Evolutionary conservation across 2,113 vertebrate genomes (phyloP), one percentile per base, ranked within the genome.

Genomic region (Oncorhynchus mykiss): DNA sequence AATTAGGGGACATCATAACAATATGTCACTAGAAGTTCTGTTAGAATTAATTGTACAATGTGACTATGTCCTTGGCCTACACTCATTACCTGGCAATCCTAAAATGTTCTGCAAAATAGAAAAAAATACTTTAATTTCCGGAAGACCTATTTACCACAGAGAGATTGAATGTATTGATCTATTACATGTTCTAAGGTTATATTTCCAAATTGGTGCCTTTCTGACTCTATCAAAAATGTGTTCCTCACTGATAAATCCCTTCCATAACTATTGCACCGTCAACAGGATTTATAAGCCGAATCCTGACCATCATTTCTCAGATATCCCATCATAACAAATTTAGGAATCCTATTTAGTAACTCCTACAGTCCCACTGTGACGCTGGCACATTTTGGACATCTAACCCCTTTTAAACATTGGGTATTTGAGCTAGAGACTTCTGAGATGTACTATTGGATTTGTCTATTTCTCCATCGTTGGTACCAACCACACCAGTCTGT

Each of bases 171-270:
- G 27, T 27, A 27, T 27, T 3, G 3, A 27, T 27, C 3, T 27
- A 27, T 27, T 27, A 27, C 27, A 27, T 27, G 27, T 27, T 27
- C 27, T 27, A 27, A 27, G 3, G 85, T 90, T 92, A 92, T 88
- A 87, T 88, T 92, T 90, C 87, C 83, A 90, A 90, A 92, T 88
- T 90, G 84, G 90, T 87, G 90, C 85, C 80, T 88, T 90, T 91
- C 85, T 88, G 88, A 73, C 87, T 87, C 39, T 82, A 45, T 91
- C 84, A 88, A 82, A 90, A 88, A 83, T 75, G 83, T 90, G 86
- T 89, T 89, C 85, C 85, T 73, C 66, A 65, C 82, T 80, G 84
- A 90, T 90, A 87, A 90, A 89, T 87, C 75, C 84, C 70, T 34
- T 72, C 70, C 71, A 51, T 72, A 74, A 86, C 84, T 76, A 78